These are phyloP conservation scores for Actias luna DNA, from an alignment of 2,888 invertebrate genomes.

Conservation along the genomic window DNA sequence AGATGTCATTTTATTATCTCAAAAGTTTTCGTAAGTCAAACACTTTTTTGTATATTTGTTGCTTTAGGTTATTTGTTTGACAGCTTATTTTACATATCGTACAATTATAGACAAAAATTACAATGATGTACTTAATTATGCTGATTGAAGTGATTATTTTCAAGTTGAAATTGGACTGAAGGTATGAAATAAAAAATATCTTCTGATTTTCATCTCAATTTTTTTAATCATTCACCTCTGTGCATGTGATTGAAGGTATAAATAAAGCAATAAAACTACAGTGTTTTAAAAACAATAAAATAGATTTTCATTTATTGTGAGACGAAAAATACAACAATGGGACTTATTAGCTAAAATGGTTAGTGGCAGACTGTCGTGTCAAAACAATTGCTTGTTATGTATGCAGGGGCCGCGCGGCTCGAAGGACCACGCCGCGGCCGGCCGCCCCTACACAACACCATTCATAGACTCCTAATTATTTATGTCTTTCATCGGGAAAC, in stretches of 20 bases:
- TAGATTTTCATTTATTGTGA: slow-evolving; percentile 83
- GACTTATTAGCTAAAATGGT: slow-evolving; percentile 81
- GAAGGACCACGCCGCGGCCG: slow-evolving; percentile 18
- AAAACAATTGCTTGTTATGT: slow-evolving; percentile 69
- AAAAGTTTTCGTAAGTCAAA: too few species aligned
- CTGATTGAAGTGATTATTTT: too few species aligned
- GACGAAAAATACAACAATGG: slow-evolving; percentile 83
- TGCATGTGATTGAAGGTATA: background rate
- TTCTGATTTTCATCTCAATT: background rate
- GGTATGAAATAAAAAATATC: too few species aligned
- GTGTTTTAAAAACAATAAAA: slow-evolving; percentile 79
- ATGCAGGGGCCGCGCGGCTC: slow-evolving; percentile 34
- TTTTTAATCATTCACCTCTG: too few species aligned
- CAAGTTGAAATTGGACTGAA: too few species aligned
- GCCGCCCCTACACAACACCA: slow-evolving; percentile 36
- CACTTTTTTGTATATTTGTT: too few species aligned
- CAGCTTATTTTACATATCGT: too few species aligned
- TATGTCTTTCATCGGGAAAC: slow-evolving; percentile 81
- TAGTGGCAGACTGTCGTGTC: slow-evolving; percentile 80
- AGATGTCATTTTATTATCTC: too few species aligned
- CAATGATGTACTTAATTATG: too few species aligned
- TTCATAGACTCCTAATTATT: slow-evolving; percentile 66
- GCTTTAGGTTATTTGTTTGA: too few species aligned
- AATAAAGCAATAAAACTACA: slow-evolving; percentile 65
- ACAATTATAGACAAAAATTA: too few species aligned